Conservation (phyloP, 92 coral and sea anemone species). For the Siderastrea radians region DNA sequence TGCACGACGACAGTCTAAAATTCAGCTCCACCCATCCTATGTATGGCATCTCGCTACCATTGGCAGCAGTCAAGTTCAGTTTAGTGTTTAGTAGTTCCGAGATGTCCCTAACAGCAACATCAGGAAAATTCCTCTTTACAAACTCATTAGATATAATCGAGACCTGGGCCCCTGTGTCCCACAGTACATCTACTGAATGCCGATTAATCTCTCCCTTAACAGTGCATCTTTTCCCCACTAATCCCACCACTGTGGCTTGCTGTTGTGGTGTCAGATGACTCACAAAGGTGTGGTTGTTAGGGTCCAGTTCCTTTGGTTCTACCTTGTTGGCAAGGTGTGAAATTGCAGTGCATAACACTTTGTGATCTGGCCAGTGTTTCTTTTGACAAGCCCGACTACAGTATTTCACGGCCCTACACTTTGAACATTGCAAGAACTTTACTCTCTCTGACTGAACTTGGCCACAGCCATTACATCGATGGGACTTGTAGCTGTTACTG, state of each 20-base stretch:
- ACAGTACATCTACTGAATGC: too few species aligned
- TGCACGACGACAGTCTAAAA: too few species aligned
- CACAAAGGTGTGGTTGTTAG: slow-evolving; percentile 10
- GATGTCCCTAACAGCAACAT: too few species aligned
- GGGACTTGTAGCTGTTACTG: slow-evolving; percentile 43
- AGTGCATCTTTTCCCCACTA: slow-evolving; percentile 70
- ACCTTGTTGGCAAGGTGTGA: slow-evolving; percentile 12
- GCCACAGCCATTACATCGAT: slow-evolving; percentile 44
- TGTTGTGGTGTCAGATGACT: slow-evolving; percentile 61
- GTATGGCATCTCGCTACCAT: too few species aligned
- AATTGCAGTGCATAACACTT: slow-evolving; percentile 37
- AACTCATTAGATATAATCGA: too few species aligned
- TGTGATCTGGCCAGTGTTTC: slow-evolving; percentile 52
- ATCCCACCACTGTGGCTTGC: slow-evolving; percentile 45
- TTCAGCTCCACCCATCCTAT: too few species aligned
- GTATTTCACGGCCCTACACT: slow-evolving; percentile 47
- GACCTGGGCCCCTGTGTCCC: too few species aligned
- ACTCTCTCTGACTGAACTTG: slow-evolving; percentile 15
- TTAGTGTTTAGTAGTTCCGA: too few species aligned
- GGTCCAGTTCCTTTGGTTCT: slow-evolving; percentile 5
- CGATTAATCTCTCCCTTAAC: too few species aligned
- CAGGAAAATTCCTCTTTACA: too few species aligned
- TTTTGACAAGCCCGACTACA: slow-evolving; percentile 53
- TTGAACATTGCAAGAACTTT: slow-evolving; percentile 46
- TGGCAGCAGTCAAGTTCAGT: too few species aligned